Evolutionary conservation across 2,797 vertebrate species (phyloP).

Genomic region (Paedocypris micromegethes): DNA sequence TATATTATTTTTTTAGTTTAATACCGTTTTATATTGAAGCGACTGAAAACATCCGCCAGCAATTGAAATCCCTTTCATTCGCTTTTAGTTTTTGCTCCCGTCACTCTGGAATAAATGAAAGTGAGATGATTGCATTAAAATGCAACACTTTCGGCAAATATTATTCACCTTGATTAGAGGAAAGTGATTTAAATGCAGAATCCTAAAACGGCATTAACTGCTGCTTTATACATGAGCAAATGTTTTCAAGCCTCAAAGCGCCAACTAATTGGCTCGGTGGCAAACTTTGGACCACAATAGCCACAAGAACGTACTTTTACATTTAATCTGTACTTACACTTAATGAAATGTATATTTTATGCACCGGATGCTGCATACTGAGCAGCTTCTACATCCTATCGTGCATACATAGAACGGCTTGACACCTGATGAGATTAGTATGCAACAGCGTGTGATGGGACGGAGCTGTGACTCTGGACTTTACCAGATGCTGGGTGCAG

Average conservation of each 20-base stretch:
- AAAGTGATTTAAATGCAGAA: conserved; percentile 25
- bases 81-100: conserved; percentile 6
- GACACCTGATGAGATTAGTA: conserved; percentile 38
- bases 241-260: conserved; percentile 30
- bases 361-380: conserved; percentile 53
- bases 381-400: conserved; percentile 34
- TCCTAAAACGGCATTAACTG: conserved; percentile 25
- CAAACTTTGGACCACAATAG: conserved; percentile 16
- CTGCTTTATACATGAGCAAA: conserved; percentile 22
- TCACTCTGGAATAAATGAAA: conserved; percentile 6
- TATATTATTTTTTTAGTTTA: too few species aligned
- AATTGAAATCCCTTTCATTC: too few species aligned
- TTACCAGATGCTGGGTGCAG: conserved; percentile 59
- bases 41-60: too few species aligned
- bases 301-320: conserved; percentile 24
- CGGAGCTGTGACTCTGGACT: conserved; percentile 38
- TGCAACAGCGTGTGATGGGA: conserved; percentile 30
- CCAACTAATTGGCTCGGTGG: conserved; percentile 37
- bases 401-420: conserved; percentile 46
- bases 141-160: conserved; percentile 12
- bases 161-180: conserved; percentile 32
- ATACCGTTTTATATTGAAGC: too few species aligned
- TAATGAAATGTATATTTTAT: conserved; percentile 59
- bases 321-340: conserved; percentile 50
- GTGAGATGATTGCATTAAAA: conserved; percentile 22